Evolutionary conservation across 2,888 invertebrate genomes (phyloP).

Genomic region (Nasonovia ribisnigri): DNA sequence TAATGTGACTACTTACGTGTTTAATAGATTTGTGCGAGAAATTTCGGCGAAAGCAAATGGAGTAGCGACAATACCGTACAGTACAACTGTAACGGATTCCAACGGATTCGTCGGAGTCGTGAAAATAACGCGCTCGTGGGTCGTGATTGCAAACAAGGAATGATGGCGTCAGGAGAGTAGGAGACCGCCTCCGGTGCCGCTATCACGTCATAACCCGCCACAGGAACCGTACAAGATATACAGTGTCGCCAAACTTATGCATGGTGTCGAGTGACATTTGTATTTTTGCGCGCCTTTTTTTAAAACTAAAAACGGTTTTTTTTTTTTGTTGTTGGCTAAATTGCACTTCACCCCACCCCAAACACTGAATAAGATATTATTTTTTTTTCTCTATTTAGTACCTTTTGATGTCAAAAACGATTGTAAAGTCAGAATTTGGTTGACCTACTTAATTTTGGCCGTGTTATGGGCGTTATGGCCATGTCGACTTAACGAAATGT

Average conservation of each 20-base stretch:
- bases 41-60: not conserved
- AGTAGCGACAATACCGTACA: not conserved
- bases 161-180: constrained; percentile 56
- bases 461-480: too few relatives aligned
- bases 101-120: constrained; percentile 22
- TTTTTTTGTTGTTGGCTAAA: too few relatives aligned
- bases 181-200: constrained; percentile 21
- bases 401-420: too few relatives aligned
- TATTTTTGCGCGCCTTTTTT: constrained; percentile 25
- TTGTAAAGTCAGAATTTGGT: too few relatives aligned
- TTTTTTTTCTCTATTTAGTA: too few relatives aligned
- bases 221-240: not conserved
- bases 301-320: not conserved
- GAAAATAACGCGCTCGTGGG: constrained; percentile 7
- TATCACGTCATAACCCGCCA: constrained; percentile 50
- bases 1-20: constrained; percentile 33
- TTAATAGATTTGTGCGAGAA: not conserved
- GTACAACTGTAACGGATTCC: constrained; percentile 40
- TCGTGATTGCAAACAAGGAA: constrained; percentile 47
- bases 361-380: too few relatives aligned
- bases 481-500: too few relatives aligned
- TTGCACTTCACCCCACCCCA: too few relatives aligned
- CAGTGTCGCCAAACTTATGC: constrained; percentile 12
- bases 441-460: too few relatives aligned
- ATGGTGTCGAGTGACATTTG: not conserved